phyloP scores from a whole-genome alignment of 2,888 invertebrate species.

The Chrysodeixis includens region DNA sequence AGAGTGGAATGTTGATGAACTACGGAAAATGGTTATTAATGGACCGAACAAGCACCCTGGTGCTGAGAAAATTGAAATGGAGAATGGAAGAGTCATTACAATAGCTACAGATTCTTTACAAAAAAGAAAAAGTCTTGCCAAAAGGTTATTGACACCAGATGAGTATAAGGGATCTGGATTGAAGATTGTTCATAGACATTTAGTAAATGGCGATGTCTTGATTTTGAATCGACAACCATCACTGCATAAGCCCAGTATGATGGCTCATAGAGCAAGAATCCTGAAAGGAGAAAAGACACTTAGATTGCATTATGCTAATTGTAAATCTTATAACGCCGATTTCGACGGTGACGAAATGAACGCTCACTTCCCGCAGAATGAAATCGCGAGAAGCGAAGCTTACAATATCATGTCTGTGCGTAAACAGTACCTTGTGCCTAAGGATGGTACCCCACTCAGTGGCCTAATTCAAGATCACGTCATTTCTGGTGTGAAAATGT shows the following conservation, averaged over 20 bases:
- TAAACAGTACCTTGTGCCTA: constrained; percentile 98
- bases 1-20: constrained; percentile 96
- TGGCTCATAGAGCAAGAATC: constrained; percentile 98
- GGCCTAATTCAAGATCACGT: constrained; percentile 99
- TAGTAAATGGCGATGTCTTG: constrained; percentile 97
- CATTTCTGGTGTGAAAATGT: constrained; percentile 97
- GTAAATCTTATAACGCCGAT: constrained; percentile 99
- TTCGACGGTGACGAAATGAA: constrained; percentile 99
- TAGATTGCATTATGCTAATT: constrained; percentile 99
- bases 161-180: constrained; percentile 90
- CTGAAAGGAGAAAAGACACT: constrained; percentile 97
- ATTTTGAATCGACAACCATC: constrained; percentile 99
- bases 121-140: constrained; percentile 94
- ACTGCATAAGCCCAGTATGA: constrained; percentile 98
- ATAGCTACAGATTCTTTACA: constrained; percentile 90
- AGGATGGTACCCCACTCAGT: constrained; percentile 98
- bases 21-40: constrained; percentile 96
- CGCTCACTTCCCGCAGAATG: constrained; percentile 98
- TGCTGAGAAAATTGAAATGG: constrained; percentile 94
- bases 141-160: constrained; percentile 92
- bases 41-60: constrained; percentile 98
- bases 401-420: constrained; percentile 94
- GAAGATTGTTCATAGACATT: constrained; percentile 96
- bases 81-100: constrained; percentile 92
- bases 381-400: constrained; percentile 97